Conservation (phyloP, 2,113 vertebrate species). For the Irena cyanogastra region DNA sequence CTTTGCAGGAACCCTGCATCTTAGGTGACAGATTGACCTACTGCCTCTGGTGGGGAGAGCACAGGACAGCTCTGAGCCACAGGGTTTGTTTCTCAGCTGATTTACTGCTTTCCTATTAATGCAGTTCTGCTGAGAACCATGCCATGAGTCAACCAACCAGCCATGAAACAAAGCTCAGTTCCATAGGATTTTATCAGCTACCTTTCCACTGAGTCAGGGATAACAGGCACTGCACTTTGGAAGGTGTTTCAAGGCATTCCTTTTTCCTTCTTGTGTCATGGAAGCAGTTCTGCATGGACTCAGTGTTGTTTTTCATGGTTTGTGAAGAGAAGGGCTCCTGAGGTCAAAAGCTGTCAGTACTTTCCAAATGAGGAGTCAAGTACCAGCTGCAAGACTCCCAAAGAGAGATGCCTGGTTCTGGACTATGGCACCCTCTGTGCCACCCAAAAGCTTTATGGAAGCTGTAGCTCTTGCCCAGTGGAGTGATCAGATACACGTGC, state of each 20-base stretch:
- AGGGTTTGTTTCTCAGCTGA: background rate
- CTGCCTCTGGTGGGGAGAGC: background rate
- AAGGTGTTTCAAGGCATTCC: background rate
- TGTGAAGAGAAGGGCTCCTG: background rate
- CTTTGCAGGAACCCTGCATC: background rate
- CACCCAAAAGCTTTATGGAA: background rate
- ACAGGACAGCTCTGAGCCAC: background rate
- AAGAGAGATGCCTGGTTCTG: background rate
- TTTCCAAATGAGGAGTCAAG: background rate
- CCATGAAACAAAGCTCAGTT: background rate
- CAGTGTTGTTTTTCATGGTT: background rate
- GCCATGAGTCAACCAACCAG: background rate
- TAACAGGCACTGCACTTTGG: background rate
- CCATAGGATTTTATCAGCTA: background rate
- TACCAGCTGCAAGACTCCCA: background rate
- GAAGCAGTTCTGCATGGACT: background rate
- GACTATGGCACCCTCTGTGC: background rate
- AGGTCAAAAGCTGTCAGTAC: background rate
- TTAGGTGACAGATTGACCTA: background rate
- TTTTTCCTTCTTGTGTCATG: background rate
- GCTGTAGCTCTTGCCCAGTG: background rate
- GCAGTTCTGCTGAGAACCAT: background rate
- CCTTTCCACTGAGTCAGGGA: background rate
- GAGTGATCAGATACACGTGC: background rate
- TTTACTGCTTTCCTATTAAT: background rate